These are phyloP conservation scores for Pseudococcus longispinus DNA, from an alignment of 2,888 invertebrate genomes.

Conservation along the genomic window DNA sequence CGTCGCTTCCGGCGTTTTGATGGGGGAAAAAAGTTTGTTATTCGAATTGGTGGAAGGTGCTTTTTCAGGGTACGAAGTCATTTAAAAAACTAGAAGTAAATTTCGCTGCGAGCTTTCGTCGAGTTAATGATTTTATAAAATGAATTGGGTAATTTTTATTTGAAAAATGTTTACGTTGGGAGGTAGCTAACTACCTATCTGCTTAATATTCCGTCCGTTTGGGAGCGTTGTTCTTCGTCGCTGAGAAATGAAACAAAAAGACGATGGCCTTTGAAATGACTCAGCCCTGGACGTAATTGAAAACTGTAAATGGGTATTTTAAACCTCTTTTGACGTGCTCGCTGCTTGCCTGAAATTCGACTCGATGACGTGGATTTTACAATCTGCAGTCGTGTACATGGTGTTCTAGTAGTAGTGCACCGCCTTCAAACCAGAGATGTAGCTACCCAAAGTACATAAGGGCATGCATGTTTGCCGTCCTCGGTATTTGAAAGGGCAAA, in stretches of 20 bases:
- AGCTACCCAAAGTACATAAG: too few relatives aligned
- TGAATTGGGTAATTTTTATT: constrained; percentile 40
- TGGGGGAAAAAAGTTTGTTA: background rate
- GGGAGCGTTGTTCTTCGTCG: background rate
- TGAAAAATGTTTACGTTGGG: constrained; percentile 35
- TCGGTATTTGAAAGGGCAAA: too few relatives aligned
- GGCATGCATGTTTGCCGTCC: too few relatives aligned
- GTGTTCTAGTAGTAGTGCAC: too few relatives aligned
- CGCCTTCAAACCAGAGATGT: too few relatives aligned
- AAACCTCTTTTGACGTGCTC: background rate
- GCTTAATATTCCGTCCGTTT: background rate
- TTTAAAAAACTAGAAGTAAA: constrained; percentile 11
- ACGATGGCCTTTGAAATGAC: background rate
- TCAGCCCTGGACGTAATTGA: background rate
- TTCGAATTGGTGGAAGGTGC: background rate
- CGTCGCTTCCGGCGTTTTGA: background rate
- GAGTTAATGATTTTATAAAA: constrained; percentile 44
- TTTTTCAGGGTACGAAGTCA: constrained; percentile 4
- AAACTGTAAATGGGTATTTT: background rate
- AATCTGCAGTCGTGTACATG: background rate
- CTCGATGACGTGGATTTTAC: background rate
- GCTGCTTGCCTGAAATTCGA: too few relatives aligned
- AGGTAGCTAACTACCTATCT: background rate
- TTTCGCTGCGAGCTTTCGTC: constrained; percentile 27
- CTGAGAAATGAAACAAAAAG: background rate